Base-by-base conservation (phyloP, 2,888 invertebrate genomes). In the Brenthis hecate region DNA sequence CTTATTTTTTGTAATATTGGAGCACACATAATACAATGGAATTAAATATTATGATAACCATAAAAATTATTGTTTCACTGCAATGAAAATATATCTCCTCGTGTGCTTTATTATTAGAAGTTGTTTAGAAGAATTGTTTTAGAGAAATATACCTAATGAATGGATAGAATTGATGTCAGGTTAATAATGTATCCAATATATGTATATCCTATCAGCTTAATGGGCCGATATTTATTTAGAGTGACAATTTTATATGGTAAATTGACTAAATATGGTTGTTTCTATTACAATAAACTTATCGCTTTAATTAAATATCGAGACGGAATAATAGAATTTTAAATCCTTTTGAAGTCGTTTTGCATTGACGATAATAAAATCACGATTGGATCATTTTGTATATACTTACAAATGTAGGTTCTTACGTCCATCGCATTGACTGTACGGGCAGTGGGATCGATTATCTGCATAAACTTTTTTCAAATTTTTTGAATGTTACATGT, bases 11-110 rank as follows among this genome's bases (percentile, higher is more conserved):
- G 16, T 63, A 60, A 43, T 64, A 63, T 68, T 48, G 64, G 70
- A 74, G 74, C 75, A 74, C 73, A 71, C 72, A 65, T 57, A n/a
- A 66, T 72, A 70, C 61, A 68, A 70, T 61, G 55, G 66, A 69
- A 28, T 61, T 55, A 67, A 64, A 71, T 68, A 61, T 72, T 68
- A 75, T 70, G 69, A 69, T 60, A 70, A 73, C 68, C 66, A 66
- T 69, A 73, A 67, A 78, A 76, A 80, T 81, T 83, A 79, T 83
- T 83, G 82, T 83, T 85, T 85, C 81, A 84, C 80, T 73, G 77
- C 77, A 77, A 79, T 79, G 73, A 75, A 76, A 74, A 77, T 74
- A 70, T 69, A 73, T 74, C 74, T 76, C 73, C 68, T 76, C 74
- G 70, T 74, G 72, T 78, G 76, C 82, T 81, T 85, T 85, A 82